A percentile compares a stretch with the other conserved stretches of the same genome.
Evolutionary conservation across 2,797 vertebrate genomes (phyloP).

Genomic region (Emydoidea blandingii): DNA sequence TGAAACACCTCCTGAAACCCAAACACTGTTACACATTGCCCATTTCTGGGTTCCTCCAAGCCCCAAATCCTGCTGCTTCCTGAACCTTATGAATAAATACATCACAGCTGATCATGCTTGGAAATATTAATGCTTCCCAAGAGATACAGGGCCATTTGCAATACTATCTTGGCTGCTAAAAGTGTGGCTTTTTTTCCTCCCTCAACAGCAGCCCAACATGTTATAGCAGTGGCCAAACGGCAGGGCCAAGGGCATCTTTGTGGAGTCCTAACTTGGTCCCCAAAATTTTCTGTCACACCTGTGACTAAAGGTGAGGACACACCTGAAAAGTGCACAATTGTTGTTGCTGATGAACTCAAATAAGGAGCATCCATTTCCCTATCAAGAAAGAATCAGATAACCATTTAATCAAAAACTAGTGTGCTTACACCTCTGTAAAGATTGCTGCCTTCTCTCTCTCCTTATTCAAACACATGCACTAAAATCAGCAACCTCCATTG

Average conservation of each 20-base stretch:
- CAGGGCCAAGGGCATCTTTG: background rate
- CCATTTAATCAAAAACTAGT: no score
- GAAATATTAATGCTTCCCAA: background rate
- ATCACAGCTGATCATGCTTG: background rate
- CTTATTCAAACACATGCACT: background rate
- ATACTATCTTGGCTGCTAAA: background rate
- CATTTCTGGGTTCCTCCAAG: background rate
- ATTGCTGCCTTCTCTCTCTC: background rate
- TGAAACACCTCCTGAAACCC: slow-evolving; percentile 90
- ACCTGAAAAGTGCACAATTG: background rate
- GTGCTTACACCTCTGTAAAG: background rate
- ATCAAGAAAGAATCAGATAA: background rate
- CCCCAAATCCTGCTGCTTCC: background rate
- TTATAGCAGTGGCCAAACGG: background rate
- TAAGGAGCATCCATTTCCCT: background rate
- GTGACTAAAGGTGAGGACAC: background rate
- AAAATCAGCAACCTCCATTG: background rate
- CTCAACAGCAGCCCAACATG: background rate
- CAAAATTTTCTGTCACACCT: background rate
- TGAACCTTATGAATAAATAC: background rate
- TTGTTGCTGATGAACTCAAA: background rate
- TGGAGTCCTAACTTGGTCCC: background rate
- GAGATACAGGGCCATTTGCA: background rate
- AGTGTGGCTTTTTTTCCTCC: background rate
- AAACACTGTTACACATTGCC: background rate